Conservation (phyloP, 2,113 vertebrate species). For the Eulemur macaco region DNA sequence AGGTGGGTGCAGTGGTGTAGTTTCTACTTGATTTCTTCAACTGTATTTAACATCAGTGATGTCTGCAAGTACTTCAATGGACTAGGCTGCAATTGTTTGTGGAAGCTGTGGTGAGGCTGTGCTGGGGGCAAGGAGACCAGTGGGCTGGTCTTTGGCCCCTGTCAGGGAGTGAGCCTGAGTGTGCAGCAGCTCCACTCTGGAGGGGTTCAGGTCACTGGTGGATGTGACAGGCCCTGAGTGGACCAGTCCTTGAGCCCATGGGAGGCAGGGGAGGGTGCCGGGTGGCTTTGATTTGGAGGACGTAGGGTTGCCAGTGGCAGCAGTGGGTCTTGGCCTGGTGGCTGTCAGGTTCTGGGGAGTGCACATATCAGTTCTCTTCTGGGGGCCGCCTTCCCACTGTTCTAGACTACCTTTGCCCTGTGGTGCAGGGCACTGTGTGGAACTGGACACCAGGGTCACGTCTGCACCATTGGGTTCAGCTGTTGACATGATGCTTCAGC, state of each 20-base stretch:
- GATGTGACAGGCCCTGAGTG: background rate
- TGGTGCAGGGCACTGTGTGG: background rate
- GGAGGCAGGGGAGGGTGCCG: background rate
- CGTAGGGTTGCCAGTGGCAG: background rate
- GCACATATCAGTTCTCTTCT: background rate
- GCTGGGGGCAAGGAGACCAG: background rate
- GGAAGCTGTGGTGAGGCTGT: background rate
- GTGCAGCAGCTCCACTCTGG: background rate
- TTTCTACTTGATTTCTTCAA: background rate
- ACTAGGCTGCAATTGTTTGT: background rate
- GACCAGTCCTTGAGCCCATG: background rate
- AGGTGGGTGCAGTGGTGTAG: background rate
- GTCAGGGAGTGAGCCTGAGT: background rate
- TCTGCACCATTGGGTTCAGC: background rate
- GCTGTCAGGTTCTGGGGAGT: background rate
- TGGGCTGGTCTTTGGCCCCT: background rate
- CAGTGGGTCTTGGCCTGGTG: background rate
- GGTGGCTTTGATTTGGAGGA: background rate
- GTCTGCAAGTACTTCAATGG: background rate
- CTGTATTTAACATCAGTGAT: background rate
- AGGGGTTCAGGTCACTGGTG: background rate
- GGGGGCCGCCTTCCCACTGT: background rate
- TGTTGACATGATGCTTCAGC: background rate
- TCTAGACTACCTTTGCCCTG: background rate
- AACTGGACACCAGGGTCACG: background rate